These are phyloP conservation scores for Synodontis membranacea DNA, from an alignment of 2,113 vertebrate species.

Conservation along the genomic window DNA sequence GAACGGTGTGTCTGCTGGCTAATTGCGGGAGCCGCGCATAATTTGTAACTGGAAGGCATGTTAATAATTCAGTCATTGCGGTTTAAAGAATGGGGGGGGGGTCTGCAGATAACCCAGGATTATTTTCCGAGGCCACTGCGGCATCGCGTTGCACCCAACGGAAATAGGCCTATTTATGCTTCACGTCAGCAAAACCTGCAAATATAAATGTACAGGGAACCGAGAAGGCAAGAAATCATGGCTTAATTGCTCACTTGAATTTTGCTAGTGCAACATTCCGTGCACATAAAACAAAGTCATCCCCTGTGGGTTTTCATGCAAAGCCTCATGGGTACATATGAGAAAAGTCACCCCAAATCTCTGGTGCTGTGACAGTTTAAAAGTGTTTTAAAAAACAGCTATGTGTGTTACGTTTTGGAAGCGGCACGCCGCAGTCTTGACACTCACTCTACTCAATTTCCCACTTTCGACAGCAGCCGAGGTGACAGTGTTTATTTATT, in stretches of 20 bases:
- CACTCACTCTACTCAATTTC: not conserved
- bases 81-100: conserved; percentile 34
- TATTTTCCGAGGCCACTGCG: not conserved
- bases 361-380: not conserved
- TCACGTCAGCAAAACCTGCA: not conserved
- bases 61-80: conserved; percentile 62
- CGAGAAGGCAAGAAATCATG: not conserved
- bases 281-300: not conserved
- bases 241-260: not conserved
- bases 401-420: not conserved
- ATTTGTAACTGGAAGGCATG: conserved; percentile 61
- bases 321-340: not conserved
- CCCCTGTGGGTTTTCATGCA: not conserved
- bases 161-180: not conserved
- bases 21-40: conserved; percentile 55
- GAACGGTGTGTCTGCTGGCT: conserved; percentile 57
- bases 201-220: not conserved
- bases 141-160: not conserved
- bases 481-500: conserved; percentile 64
- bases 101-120: not conserved
- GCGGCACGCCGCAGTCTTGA: not conserved
- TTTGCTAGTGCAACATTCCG: not conserved
- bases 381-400: not conserved
- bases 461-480: conserved; percentile 11
- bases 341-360: not conserved